These are phyloP conservation scores for Tillus elongatus DNA, from an alignment of 2,888 invertebrate species.

Conservation along the genomic window DNA sequence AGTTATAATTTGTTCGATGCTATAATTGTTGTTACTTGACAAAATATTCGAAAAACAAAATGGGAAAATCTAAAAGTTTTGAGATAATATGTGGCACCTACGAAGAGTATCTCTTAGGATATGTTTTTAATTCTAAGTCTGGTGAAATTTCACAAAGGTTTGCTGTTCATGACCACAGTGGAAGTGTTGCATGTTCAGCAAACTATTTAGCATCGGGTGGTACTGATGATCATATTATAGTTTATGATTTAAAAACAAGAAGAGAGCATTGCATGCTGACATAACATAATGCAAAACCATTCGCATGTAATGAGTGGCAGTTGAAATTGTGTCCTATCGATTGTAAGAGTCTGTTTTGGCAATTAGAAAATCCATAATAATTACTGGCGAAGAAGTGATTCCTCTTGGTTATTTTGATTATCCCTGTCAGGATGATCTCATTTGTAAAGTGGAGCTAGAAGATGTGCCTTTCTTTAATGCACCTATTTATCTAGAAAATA, in stretches of 20 bases:
- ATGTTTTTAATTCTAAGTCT: conserved; percentile 43
- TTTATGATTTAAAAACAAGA: conserved; percentile 72
- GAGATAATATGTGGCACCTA: conserved; percentile 86
- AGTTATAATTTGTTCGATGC: too few species aligned
- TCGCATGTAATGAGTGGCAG: conserved; percentile 77
- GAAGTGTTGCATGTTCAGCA: conserved; percentile 61
- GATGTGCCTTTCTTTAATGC: conserved; percentile 99
- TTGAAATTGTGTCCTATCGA: conserved; percentile 74
- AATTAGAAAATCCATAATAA: conserved; percentile 78
- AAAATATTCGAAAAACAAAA: too few species aligned
- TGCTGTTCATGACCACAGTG: conserved; percentile 78
- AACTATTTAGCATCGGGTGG: conserved; percentile 79
- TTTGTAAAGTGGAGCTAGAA: conserved; percentile 84
- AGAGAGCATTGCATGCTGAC: conserved; percentile 71
- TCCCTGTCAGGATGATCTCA: conserved; percentile 86
- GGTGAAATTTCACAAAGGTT: conserved; percentile 66
- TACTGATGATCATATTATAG: conserved; percentile 77
- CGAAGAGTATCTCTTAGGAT: conserved; percentile 81
- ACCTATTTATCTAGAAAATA: conserved; percentile 87
- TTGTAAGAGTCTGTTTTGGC: conserved; percentile 79
- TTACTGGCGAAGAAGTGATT: conserved; percentile 67
- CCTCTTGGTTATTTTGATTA: conserved; percentile 81
- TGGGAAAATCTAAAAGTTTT: conserved; percentile 16
- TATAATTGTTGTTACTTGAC: too few species aligned
- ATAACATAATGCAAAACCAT: conserved; percentile 68